Evolutionary conservation across 2,797 vertebrate genomes (phyloP), one percentile per base, ranked within the genome.

Genomic region (Acrossocheilus fasciatus): DNA sequence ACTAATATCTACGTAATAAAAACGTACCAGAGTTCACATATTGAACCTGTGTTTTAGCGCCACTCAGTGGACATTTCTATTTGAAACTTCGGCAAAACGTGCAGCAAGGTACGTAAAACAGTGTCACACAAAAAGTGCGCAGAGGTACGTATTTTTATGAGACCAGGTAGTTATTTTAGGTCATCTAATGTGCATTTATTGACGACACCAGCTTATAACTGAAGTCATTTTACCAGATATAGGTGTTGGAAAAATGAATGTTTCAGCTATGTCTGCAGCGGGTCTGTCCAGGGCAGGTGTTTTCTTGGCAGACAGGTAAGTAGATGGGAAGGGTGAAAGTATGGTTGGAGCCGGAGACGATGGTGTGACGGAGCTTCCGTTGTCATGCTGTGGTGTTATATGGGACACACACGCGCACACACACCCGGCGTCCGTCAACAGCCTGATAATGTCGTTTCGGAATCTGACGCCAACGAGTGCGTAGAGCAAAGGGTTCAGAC

Each of bases 401-500:
- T 75, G n/a, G 2, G 76, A 23, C 4, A 39, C 45, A 1, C 6
- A 3, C 0, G 59, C 4, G 0, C 79, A 87, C 0, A 3, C 41
- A 43, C 96, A 96, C 72, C 96, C 89, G 0, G 73, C 83, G 0
- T 95, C 85, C 0, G 57, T 91, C 15, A 96, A 52, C 47, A 99
- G 90, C 87, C 87, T 92, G 72, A 93, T 23, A 47, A 98, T 93
- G 23, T 99, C 97, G 0, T 54, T 94, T 1, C 98, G 95, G 94
- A 99, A 99, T 26, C 96, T 96, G 23, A 96, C 95, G 0, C 97
- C 97, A 10, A 98, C 91, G 85, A 99, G 96, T 14, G 96, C 96
- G 0, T 99, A 99, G 57, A 98, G 96, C 85, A 98, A 76, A 0
- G 98, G 98, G 89, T 99, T 99, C 86, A 99, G 96, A 91, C 97